These are phyloP conservation scores for Prunella strophiata DNA, from an alignment of 2,797 vertebrate species.

Conservation along the genomic window DNA sequence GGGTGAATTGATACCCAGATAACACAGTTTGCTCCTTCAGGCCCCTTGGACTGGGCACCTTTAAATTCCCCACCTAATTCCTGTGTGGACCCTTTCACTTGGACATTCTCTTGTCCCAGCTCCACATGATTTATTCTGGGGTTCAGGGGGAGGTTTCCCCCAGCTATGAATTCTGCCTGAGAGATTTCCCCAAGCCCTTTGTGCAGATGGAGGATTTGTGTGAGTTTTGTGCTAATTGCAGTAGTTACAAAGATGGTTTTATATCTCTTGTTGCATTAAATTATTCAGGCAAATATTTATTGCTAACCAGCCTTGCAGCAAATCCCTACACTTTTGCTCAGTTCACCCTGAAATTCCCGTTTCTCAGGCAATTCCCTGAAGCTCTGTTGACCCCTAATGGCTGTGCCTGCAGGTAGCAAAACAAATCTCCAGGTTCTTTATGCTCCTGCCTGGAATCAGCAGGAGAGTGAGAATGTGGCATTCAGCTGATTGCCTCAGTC, in stretches of 20 bases:
- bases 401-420: neutral
- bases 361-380: neutral
- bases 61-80: neutral
- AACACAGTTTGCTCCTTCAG: neutral
- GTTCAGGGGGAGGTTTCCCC: neutral
- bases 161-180: neutral
- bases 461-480: neutral
- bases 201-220: neutral
- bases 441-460: neutral
- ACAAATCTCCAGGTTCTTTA: neutral
- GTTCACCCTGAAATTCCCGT: neutral
- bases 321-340: neutral
- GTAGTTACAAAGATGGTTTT: neutral
- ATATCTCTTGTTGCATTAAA: accelerated
- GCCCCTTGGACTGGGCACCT: neutral
- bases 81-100: neutral
- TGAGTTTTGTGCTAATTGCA: neutral
- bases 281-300: neutral
- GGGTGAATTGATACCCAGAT: neutral
- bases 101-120: neutral
- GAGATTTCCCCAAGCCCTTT: neutral
- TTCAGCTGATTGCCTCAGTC: neutral
- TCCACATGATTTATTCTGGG: neutral
- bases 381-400: neutral
- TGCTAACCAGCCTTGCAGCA: neutral